Conservation (phyloP, 2,888 invertebrate genomes). For the Zele albiditarsus region DNA sequence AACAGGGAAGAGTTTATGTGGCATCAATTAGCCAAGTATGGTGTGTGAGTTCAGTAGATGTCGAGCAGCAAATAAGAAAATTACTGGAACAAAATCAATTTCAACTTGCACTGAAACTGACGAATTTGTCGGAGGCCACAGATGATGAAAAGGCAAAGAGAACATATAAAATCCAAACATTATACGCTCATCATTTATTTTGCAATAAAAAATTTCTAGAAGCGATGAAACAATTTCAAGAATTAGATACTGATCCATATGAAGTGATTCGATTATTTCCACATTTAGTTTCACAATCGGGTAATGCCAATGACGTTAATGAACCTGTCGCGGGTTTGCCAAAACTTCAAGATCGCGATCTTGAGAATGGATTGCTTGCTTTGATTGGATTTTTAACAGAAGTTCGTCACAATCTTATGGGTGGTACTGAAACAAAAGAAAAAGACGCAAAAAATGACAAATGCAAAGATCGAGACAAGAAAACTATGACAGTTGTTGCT, state of each 20-base stretch:
- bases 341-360: constrained; percentile 85
- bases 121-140: constrained; percentile 89
- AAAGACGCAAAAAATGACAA: constrained; percentile 58
- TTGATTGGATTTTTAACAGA: constrained; percentile 92
- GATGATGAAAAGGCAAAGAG: constrained; percentile 87
- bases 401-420: constrained; percentile 77
- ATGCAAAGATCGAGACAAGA: constrained; percentile 63
- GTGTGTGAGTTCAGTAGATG: constrained; percentile 87
- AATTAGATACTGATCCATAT: constrained; percentile 93
- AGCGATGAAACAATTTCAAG: constrained; percentile 93
- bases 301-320: constrained; percentile 67
- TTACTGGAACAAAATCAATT: constrained; percentile 93
- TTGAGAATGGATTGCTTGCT: constrained; percentile 90
- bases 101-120: constrained; percentile 92
- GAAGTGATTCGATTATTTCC: constrained; percentile 97
- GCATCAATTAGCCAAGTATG: constrained; percentile 92
- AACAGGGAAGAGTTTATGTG: constrained; percentile 87
- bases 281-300: constrained; percentile 81
- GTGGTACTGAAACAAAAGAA: constrained; percentile 67
- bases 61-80: constrained; percentile 87
- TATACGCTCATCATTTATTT: constrained; percentile 94
- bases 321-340: constrained; percentile 74
- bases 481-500: constrained; percentile 72
- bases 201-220: constrained; percentile 89
- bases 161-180: constrained; percentile 90